Evolutionary conservation across 2,797 vertebrate genomes (phyloP), one percentile per base, ranked within the genome.

Genomic region (Enteromius argenteus): DNA sequence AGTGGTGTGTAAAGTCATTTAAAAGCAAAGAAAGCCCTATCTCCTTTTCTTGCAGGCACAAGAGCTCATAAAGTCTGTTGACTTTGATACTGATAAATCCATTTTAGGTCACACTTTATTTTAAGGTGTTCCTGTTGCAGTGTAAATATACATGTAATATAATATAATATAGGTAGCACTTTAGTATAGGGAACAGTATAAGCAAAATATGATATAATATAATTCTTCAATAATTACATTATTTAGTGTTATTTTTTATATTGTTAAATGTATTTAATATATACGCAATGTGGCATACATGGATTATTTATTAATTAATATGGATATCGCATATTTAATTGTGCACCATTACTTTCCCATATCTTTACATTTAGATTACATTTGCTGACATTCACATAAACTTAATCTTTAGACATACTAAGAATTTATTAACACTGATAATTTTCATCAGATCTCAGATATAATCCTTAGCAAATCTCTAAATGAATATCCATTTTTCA

Each of bases 1-100:
- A 89, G 87, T 73, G 81, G 88, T 46, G 75, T 81, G 74, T 85
- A 71, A 87, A 86, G 78, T 44, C 37, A 80, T 68, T 82, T 80
- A 83, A 42, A 79, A 76, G 72, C 62, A 46, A 83, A 72, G 0
- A 19, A 64, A n/a, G 37, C 42, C 2, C 58, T 51, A 78, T 74
- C 49, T 81, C 42, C 4, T 74, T 32, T 32, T 39, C 46, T 56
- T 27, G 71, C 14, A 64, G 71, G 49, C 32, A 62, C 49, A 49
- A 60, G 51, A 80, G 37, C 77, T 69, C 75, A 64, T 51, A 58
- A 74, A 39, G 60, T 83, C 46, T 81, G 15, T 78, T 39, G 19
- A 32, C 23, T 75, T 51, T 35, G 44, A 74, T 72, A 73, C 66
- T 67, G 44, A 14, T 64, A 46, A 19, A 42, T 23, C 27, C 4